Evolutionary conservation across 2,888 invertebrate species (phyloP), one percentile per base, ranked within the genome.

Genomic region (Eulithis testata): DNA sequence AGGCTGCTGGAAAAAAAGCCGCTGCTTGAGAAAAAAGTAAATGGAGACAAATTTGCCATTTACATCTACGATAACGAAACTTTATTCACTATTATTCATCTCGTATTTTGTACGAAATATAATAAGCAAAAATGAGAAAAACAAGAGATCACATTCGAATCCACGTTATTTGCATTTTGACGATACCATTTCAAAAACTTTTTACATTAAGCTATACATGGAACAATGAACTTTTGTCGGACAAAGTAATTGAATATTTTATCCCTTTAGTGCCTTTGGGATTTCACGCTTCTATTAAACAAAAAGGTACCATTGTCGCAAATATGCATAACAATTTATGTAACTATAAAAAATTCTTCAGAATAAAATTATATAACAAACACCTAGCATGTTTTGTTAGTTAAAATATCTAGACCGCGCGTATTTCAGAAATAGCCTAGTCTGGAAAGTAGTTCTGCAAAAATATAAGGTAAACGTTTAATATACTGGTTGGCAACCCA

Each of bases 141-240:
- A 62, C 45, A 66, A 58, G 68, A 74, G 64, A 60, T 70, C 73
- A 73, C 69, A 65, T 70, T 65, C 70, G 75, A 76, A 80, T 79
- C 76, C 74, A 65, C 69, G 65, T 73, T 70, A 87, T 89, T 89
- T 86, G 81, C 86, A 87, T 89, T 86, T 84, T 79, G 81, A 84
- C 81, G 76, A 86, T 81, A 73, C 71, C 77, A 82, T 82, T 81
- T 73, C 72, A 71, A 60, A 72, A 88, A 90, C 81, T 89, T 89
- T 88, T 84, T 82, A 85, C 83, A 87, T 87, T 82, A 83, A 78
- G 79, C 82, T 78, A 81, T 78, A 79, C 79, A 81, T 76, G 73
- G 76, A 75, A 79, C 75, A 72, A 73, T 65, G 72, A 83, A 82
- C 76, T 86, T 85, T 78, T 66, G 69, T 73, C 63, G 63, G 66